Base-by-base conservation (phyloP, 2,113 vertebrate genomes). In the Petroica traversi region DNA sequence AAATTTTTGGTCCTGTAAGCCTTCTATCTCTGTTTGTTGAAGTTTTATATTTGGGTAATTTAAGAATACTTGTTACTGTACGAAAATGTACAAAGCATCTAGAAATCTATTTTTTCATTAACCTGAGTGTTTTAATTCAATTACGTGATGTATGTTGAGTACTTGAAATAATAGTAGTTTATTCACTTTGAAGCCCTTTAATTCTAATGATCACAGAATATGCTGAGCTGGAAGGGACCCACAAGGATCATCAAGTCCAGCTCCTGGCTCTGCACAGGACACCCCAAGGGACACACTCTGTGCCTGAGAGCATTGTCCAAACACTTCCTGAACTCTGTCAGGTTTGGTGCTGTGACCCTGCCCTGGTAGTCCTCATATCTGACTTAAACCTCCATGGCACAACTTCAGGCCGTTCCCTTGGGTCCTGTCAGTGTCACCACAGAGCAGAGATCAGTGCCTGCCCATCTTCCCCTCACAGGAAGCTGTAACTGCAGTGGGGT, bases 1-100 rank as follows among this genome's bases (percentile, higher is more conserved):
- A 94, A 93, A 97, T 96, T 93, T 95, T 52, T 22, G 9, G 45
- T 78, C 72, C 76, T 48, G 43, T 68, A 73, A 87, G 45, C 18
- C 45, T 84, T 89, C 79, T 96, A 9, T 88, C 61, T 82, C 40
- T 88, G 58, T 43, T 72, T 82, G 77, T 91, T 97, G 80, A 95
- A 79, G 49, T 87, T 89, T 76, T 86, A 62, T 66, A 79, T 82
- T 88, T 87, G 63, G 48, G 43, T 94, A 85, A 93, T 79, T 97
- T 92, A 69, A 72, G 89, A 95, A 92, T 82, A 89, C 63, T 51
- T 23, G 63, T 51, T 59, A 52, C n/a, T 94, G 4, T 40, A 78
- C 78, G 92, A 95, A 95, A 96, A 88, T n/a, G 17, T 38, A 64
- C 31, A 86, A 93, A 84, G 57, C 29, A 81, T 40, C 52, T 88